Base-by-base conservation (phyloP, 53 echinoderm and acorn worm genomes). In the Arbacia lixula region DNA sequence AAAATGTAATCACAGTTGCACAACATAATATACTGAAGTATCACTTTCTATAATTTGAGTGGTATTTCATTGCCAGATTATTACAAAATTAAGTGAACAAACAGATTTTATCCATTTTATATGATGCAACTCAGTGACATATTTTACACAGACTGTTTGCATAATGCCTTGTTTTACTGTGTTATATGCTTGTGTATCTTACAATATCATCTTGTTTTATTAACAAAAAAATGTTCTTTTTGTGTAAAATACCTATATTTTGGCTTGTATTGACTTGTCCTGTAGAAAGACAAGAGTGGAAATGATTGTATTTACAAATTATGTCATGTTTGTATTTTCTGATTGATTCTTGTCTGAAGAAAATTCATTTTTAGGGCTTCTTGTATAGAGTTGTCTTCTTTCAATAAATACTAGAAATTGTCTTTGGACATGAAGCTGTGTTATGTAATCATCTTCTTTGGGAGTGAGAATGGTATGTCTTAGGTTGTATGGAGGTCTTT, bases 271-370 rank as follows among this genome's bases (percentile, higher is more conserved):
- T 56, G 58, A 19, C 42, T 22, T 43, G n/a, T 56, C 41, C 5
- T 77, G 4, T 58, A 58, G 60, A 77, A 36, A 32, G 39, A 54
- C 22, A 67, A 2, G 38, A 33, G n/a, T 16, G 36, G 77, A 58
- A 38, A 21, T 55, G 21, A 40, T 42, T 77, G 77, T 77, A 77
- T 77, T 77, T 77, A 77, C 77, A 9, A 77, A 77, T 50, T 21
- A 77, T 57, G 56, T 31, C 20, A 74, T 77, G 77, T 77, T 77
- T 77, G 77, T 77, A 77, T 77, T 77, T 77, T 77, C 77, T 77
- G 36, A 58, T 39, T 77, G 56, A 57, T 53, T 55, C 55, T 57
- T 58, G 77, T 77, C 77, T 38, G 29, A 30, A 36, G n/a, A 36
- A 35, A 34, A 14, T n/a, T 19, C 54, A 53, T 77, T 77, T 75